Base-by-base conservation (phyloP, 2,113 vertebrate species). In the Mohoua ochrocephala region DNA sequence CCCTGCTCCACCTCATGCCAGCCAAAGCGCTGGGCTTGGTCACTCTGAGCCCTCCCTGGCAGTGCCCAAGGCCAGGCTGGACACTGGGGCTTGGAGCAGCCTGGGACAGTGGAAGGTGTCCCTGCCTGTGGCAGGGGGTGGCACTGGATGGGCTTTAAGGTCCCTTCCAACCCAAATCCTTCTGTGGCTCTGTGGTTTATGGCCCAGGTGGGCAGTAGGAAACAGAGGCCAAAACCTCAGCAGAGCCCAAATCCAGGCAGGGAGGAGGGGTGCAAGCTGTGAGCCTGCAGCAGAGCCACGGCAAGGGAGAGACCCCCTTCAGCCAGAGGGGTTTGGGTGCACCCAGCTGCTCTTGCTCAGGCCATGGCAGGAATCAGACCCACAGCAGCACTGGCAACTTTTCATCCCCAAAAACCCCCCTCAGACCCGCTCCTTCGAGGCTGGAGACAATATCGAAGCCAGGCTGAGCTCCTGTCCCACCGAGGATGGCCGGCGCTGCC, bases 401-500 rank as follows among this genome's bases (percentile, higher is more conserved):
- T 9, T 52, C 16, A 2, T 22, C 39, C 57, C 13, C 23, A 7
- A 11, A 47, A 88, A 44, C 0, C 35, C 63, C 64, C 26, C 10
- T 37, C 41, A 76, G n/a, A 5, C 1, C 13, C 7, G 3, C 3
- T 61, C 15, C 70, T 70, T 20, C 31, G 47, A 42, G 52, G 70
- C 67, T 45, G 35, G 16, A 49, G 49, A 13, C 21, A 5, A 10
- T 5, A 6, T 6, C 35, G 3, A 16, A 45, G 52, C 10, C 69
- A 70, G 31, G 15, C 75, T n/a, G 23, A 33, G 23, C 64, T 52
- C 41, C 45, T 20, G 20, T 65, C 81, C 71, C 16, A 4, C 59
- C 0, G 1, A 31, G 45, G 21, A 9, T 1, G 6, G 16, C 15
- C 3, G 0, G 26, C 0, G 0, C 27, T 63, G 47, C 75, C 65